These are phyloP conservation scores for Malurus leucopterus DNA, from an alignment of 2,797 vertebrate species.

Conservation along the genomic window DNA sequence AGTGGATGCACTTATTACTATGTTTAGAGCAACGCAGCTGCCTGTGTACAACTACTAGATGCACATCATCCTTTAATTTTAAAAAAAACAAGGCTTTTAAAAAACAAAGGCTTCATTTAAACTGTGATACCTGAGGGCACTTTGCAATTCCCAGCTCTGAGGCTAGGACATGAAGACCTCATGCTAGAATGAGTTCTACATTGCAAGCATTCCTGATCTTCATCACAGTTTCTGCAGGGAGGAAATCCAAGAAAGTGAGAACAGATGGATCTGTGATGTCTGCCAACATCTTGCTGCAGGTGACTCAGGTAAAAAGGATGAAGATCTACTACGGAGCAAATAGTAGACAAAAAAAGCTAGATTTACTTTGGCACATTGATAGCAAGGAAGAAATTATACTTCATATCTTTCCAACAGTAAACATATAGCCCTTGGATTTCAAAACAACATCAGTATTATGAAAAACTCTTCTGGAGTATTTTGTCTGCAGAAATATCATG, in stretches of 20 bases:
- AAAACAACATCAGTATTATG: background rate
- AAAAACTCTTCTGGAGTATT: background rate
- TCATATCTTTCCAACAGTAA: background rate
- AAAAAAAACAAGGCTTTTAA: no score
- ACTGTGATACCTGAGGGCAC: background rate
- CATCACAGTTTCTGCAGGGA: background rate
- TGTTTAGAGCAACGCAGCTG: background rate
- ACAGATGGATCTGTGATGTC: background rate
- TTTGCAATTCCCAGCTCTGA: background rate
- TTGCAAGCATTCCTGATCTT: background rate
- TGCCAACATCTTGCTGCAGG: background rate
- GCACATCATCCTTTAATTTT: background rate
- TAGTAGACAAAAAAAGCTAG: accelerated
- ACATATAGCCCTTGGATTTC: background rate
- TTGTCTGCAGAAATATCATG: background rate
- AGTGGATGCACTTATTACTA: background rate
- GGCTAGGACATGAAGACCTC: background rate
- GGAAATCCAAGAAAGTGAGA: background rate
- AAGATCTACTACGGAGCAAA: background rate
- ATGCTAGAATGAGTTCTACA: background rate
- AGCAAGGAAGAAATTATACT: background rate
- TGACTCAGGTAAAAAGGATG: background rate
- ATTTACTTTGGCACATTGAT: background rate
- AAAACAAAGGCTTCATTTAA: background rate
- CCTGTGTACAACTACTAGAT: background rate